A percentile compares a stretch with the other conserved stretches of the same genome.
phyloP scores from a whole-genome alignment of 2,113 vertebrate genomes.

The Nycticebus coucang region DNA sequence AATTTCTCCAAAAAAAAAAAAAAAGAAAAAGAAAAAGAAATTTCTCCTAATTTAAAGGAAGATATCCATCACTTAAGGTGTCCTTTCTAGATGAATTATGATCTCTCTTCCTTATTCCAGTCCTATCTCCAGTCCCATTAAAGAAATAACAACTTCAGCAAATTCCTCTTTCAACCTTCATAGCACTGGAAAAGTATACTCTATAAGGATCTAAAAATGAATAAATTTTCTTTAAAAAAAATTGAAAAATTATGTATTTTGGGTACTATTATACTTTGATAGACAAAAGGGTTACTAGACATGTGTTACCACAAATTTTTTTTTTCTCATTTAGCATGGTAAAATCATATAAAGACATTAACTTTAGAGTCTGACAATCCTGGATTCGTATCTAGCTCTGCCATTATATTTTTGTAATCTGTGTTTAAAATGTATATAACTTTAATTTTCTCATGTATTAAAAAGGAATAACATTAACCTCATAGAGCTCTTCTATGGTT shows the following conservation, averaged over 20 bases:
- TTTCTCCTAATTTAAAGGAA: not conserved
- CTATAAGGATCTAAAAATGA: not conserved
- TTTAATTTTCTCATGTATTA: not conserved
- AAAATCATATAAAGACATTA: constrained; percentile 28
- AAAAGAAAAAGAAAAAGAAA: constrained; percentile 45
- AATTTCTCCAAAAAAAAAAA: too few relatives aligned
- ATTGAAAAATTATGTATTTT: not conserved
- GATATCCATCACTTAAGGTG: not conserved
- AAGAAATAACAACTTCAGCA: not conserved
- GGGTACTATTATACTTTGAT: not conserved
- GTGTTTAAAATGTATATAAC: not conserved
- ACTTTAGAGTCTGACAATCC: not conserved
- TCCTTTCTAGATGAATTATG: not conserved
- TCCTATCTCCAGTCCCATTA: not conserved
- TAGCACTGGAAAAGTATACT: not conserved
- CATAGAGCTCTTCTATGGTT: not conserved
- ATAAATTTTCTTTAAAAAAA: not conserved
- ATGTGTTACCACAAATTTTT: not conserved
- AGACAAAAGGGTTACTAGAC: not conserved
- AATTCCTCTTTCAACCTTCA: constrained; percentile 9
- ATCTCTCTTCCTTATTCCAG: not conserved
- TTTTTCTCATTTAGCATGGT: not conserved
- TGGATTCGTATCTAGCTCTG: not conserved
- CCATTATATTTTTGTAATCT: constrained; percentile 17
- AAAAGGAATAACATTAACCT: not conserved